A percentile compares a stretch with the other conserved stretches of the same genome.
Evolutionary conservation across 1,140 invertebrate genomes (phyloP).

Genomic region (Drosophila eugracilis): DNA sequence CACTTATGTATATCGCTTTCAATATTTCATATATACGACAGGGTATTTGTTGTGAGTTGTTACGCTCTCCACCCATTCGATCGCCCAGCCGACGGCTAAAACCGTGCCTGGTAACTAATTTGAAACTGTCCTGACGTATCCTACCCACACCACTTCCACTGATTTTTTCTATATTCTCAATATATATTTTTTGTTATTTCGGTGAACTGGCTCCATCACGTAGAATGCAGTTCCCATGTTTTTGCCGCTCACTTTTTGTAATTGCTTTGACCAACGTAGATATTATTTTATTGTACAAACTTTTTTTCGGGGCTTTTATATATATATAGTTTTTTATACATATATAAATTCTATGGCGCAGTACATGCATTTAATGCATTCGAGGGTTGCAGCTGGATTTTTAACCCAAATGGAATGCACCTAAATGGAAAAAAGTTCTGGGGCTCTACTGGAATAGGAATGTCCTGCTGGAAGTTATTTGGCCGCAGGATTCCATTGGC

Average conservation of each 20-base stretch:
- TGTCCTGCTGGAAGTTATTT: background rate
- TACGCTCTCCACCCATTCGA: background rate
- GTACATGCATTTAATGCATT: conserved; percentile 65
- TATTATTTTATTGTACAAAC: conserved; percentile 47
- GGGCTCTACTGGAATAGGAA: conserved; percentile 22
- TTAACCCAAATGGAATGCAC: conserved; percentile 23
- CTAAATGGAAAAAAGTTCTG: conserved; percentile 12
- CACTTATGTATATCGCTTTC: conserved; percentile 51
- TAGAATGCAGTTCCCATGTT: conserved; percentile 43
- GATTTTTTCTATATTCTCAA: conserved; percentile 49
- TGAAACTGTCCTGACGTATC: conserved; percentile 40
- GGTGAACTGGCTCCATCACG: conserved; percentile 31
- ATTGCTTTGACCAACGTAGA: conserved; percentile 72
- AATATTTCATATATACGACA: conserved; percentile 46
- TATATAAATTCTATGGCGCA: conserved; percentile 43
- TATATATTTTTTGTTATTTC: conserved; percentile 36
- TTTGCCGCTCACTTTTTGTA: conserved; percentile 54
- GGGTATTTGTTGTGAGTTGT: conserved; percentile 32
- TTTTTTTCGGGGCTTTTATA: conserved; percentile 28
- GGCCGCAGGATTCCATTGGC: background rate
- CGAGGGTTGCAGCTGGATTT: conserved; percentile 52
- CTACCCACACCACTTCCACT: conserved; percentile 7
- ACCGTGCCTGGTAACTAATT: conserved; percentile 68
- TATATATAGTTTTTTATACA: background rate
- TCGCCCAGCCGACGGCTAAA: conserved; percentile 36